Conservation (phyloP, 2,888 invertebrate species). For the Ethmia dodecea region DNA sequence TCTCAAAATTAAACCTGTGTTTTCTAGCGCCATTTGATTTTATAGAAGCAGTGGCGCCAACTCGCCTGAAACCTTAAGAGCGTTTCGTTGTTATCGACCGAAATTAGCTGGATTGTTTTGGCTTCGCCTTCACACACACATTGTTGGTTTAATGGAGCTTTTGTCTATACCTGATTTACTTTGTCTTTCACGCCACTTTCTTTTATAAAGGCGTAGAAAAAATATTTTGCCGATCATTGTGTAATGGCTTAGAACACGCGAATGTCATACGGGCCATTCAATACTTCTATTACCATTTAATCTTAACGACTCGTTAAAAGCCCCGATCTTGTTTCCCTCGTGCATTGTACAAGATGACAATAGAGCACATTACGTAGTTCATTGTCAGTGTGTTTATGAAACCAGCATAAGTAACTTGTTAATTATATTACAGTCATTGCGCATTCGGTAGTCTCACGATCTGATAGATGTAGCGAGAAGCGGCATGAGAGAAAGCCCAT, state of each 20-base stretch:
- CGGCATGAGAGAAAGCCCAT: conserved; percentile 44
- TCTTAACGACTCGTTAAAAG: no score
- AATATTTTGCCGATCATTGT: no score
- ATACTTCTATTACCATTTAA: no score
- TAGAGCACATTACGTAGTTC: no score
- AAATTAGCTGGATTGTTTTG: conserved; percentile 12
- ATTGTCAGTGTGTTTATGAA: neutral
- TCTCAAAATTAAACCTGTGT: conserved; percentile 19
- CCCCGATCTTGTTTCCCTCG: no score
- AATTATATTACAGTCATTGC: conserved; percentile 2
- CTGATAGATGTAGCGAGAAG: conserved; percentile 9
- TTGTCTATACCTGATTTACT: no score
- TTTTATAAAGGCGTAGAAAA: no score
- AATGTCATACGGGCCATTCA: no score
- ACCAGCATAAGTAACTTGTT: neutral
- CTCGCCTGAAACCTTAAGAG: conserved; percentile 11
- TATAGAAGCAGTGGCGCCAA: conserved; percentile 21
- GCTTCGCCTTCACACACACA: conserved; percentile 10
- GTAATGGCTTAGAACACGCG: no score
- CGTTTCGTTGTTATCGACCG: conserved; percentile 13
- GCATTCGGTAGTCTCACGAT: conserved; percentile 1
- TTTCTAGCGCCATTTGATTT: conserved; percentile 22
- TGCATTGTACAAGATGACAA: no score
- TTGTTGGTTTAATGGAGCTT: neutral
- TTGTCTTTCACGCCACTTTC: no score